A percentile compares a stretch with the other conserved stretches of the same genome.
These are phyloP conservation scores for Sebastes paucispinis DNA, from an alignment of 2,797 vertebrate genomes.

Conservation along the genomic window DNA sequence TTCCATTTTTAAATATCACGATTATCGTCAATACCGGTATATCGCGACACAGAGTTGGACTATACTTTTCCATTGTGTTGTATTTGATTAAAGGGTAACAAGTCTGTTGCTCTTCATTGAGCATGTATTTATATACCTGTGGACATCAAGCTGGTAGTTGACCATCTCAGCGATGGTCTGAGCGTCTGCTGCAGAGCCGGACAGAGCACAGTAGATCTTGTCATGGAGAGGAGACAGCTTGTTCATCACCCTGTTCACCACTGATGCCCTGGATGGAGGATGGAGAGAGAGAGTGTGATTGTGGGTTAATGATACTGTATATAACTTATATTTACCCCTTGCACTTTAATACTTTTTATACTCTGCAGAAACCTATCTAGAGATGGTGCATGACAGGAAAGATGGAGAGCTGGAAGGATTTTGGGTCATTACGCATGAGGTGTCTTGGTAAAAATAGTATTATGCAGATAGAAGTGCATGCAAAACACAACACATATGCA, in stretches of 20 bases:
- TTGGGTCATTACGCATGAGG: neutral
- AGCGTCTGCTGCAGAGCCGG: constrained; percentile 90
- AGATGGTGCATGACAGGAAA: neutral
- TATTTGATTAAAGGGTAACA: neutral
- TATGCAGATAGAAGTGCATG: neutral
- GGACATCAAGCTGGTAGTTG: constrained; percentile 88
- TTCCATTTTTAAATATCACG: too few relatives aligned
- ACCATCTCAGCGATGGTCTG: constrained; percentile 88
- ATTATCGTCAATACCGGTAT: too few relatives aligned
- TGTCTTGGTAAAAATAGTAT: neutral
- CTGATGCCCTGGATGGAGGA: constrained; percentile 62
- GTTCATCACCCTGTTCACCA: constrained; percentile 91
- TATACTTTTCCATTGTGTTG: neutral
- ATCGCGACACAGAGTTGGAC: neutral
- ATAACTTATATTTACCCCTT: neutral
- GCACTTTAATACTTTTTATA: neutral
- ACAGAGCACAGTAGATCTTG: constrained; percentile 89
- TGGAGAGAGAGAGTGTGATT: neutral
- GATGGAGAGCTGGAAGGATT: neutral
- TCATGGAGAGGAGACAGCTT: constrained; percentile 85
- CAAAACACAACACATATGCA: neutral
- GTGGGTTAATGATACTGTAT: neutral
- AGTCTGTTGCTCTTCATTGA: neutral
- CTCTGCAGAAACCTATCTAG: too few relatives aligned
- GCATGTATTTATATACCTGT: constrained; percentile 78